Conservation (phyloP, 2,113 vertebrate species). For the Mesembrinibis cayennensis region DNA sequence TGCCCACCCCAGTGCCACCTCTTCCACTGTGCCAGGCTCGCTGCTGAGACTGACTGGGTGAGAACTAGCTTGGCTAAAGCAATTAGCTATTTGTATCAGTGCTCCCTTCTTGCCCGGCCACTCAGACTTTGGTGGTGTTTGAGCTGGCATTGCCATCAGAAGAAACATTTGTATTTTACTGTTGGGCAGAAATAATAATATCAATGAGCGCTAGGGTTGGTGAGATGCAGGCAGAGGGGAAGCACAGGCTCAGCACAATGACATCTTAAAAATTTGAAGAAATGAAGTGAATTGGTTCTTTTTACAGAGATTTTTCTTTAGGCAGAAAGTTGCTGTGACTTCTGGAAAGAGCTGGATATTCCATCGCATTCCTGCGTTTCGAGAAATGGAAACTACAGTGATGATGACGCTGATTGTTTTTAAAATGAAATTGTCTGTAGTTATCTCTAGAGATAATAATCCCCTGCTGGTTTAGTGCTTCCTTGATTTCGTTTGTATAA, state of each 20-base stretch:
- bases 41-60: not conserved
- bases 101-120: not conserved
- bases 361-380: not conserved
- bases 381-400: conserved; percentile 10
- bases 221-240: not conserved
- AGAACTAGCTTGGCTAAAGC: not conserved
- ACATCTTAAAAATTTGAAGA: not conserved
- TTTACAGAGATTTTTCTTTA: not conserved
- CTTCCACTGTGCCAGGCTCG: not conserved
- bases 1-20: accelerated
- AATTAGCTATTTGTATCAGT: not conserved
- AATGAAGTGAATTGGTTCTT: not conserved
- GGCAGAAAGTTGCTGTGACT: not conserved
- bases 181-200: not conserved
- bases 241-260: not conserved
- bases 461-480: conserved; percentile 47
- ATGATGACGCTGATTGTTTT: conserved; percentile 6
- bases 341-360: conserved; percentile 16
- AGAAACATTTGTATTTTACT: not conserved
- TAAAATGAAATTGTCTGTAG: conserved; percentile 38
- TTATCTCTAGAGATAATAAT: conserved; percentile 48
- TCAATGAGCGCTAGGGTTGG: accelerated
- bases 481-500: conserved; percentile 19
- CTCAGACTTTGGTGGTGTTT: not conserved
- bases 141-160: not conserved